Evolutionary conservation across 1,140 invertebrate genomes (phyloP), one percentile per base, ranked within the genome.

Genomic region (Papilio aristodemus): DNA sequence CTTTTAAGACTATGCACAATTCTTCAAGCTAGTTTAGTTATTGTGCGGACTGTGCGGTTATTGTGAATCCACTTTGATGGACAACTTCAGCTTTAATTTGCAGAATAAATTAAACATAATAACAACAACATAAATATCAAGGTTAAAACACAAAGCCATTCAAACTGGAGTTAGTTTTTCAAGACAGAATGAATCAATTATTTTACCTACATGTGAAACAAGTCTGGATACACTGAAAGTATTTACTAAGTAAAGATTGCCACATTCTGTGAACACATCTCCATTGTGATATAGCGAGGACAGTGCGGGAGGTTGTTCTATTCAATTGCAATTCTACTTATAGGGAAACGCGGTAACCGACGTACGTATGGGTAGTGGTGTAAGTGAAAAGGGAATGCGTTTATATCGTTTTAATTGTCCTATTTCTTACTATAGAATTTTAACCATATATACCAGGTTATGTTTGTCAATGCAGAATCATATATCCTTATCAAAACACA

Each of bases 301-400:
- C 70, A 74, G 71, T 58, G 50, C 60, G 54, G 68, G 71, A 67
- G 78, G 75, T 79, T 77, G 75, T 76, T 81, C 74, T 76, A 81
- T 83, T 81, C 83, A 85, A 72, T 79, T 79, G 72, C 73, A 70
- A 72, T 72, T 73, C 57, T 74, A 77, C 70, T 75, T 73, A 73
- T 66, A 69, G 57, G 74, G 71, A 79, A 76, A 78, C 57, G 70
- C 43, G 58, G 64, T 54, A 54, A 5, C 46, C 46, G 9, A 17
- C 1, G 9, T 11, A 54, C 19, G 22, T 25, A 54, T 9, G 11
- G 3, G 17, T 1, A 11, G 10, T 22, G 19, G 9, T 10, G 9
- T 19, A 54, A 54, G 7, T 54, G 10, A 54, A 22, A 25, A 54
- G 46, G 22, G 46, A 25, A 13, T 10, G 46, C 19, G 46, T 25